Percentiles rank a stretch among this genome's conserved stretches.
These are phyloP conservation scores for Anolis carolinensis DNA, from an alignment of 2,113 vertebrate species.

Conservation along the genomic window DNA sequence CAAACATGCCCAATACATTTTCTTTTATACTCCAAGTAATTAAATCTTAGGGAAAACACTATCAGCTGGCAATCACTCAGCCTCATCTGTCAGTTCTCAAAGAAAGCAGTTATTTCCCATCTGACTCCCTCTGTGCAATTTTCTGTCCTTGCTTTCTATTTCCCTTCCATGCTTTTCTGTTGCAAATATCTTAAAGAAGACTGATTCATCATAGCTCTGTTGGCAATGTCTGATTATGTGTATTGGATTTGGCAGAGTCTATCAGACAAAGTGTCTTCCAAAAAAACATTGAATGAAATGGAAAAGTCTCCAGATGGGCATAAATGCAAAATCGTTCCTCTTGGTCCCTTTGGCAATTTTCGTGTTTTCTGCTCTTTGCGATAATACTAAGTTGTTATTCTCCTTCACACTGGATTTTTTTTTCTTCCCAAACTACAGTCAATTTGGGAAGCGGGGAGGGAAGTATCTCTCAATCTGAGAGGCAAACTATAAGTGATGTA, in stretches of 20 bases:
- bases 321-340: not conserved
- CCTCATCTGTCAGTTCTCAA: not conserved
- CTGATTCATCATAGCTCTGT: slow-evolving; percentile 3
- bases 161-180: slow-evolving; percentile 10
- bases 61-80: not conserved
- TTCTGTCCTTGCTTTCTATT: not conserved
- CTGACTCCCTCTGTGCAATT: not conserved
- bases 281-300: not conserved
- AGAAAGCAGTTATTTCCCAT: slow-evolving; percentile 18
- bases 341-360: slow-evolving; percentile 7
- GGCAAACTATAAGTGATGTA: not conserved
- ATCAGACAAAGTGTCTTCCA: slow-evolving; percentile 6
- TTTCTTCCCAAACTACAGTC: not conserved
- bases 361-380: slow-evolving; percentile 1
- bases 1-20: not conserved
- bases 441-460: not conserved
- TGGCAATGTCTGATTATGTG: slow-evolving; percentile 10
- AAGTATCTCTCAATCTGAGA: not conserved
- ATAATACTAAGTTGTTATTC: not conserved
- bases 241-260: not conserved
- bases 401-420: slow-evolving; percentile 26
- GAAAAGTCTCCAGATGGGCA: not conserved
- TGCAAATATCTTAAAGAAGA: slow-evolving; percentile 13
- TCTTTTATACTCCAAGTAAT: slow-evolving; percentile 3
- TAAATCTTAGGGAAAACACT: not conserved